Base-by-base conservation (phyloP, 1,140 invertebrate genomes). In the Geopemphigus sp. region DNA sequence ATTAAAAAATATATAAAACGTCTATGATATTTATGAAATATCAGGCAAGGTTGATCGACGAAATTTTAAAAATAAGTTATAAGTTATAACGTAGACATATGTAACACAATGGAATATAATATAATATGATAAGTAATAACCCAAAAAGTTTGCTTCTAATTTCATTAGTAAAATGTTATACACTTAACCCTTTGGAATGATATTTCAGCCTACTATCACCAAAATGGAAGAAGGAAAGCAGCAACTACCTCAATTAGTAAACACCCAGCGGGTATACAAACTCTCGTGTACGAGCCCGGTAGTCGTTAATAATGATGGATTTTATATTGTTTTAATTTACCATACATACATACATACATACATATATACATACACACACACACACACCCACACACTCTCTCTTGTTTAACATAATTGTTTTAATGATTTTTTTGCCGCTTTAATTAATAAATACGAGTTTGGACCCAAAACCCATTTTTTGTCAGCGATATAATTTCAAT, bases 271-370 rank as follows among this genome's bases (percentile, higher is more conserved):
- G 72, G 53, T 76, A 22, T 45, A n/a, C 29, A 19, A 47, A 24
- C 12, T 5, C 54, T 59, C n/a, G 70, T 73, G 17, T 50, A 26
- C 22, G 24, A 72, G 15, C 24, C 68, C 57, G n/a, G 54, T 24
- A 39, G 72, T 59, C 56, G 32, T 76, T 76, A 76, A 76, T 59
- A 59, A 76, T 76, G 72, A 59, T 54, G 59, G 3, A 59, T 59
- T 59, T 32, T 59, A 57, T 54, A 59, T 76, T 76, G 72, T 76
- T 76, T 72, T 59, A 29, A 39, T 59, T 59, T 76, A 39, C 72
- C 72, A 39, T 39, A 39, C 32, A 39, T 8, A 39, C 32, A 39
- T 8, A 59, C 32, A 76, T 29, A 45, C 39, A 29, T n/a, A n/a
- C n/a, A n/a, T n/a, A n/a, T n/a, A n/a, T n/a, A n/a, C n/a, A n/a